Evolutionary conservation across 2,113 vertebrate species (phyloP), one percentile per base, ranked within the genome.

Genomic region (Macquaria australasica): DNA sequence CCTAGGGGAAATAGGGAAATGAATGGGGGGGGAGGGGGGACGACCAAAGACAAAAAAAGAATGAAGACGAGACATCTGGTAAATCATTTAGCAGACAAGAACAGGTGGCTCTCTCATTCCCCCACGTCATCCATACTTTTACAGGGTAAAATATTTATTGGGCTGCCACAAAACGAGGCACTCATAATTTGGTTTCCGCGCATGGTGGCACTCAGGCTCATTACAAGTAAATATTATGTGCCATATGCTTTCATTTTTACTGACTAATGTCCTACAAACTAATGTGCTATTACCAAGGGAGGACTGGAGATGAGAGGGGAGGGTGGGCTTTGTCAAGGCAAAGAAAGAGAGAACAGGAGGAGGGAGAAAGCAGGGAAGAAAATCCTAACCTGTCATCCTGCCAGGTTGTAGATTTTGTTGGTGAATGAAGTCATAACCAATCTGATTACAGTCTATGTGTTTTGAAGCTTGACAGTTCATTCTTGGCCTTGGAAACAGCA

Each of bases 161-260:
- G 75, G 64, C 84, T 89, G 89, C 85, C 91, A 87, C 84, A 83
- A 87, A 91, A 77, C 21, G 15, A 73, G 79, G 73, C 77, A 70
- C 58, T 88, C 58, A 48, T 92, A 87, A 94, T 93, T 89, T 93
- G 77, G 89, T 87, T 90, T 94, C 87, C 64, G 15, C 16, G 79
- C 91, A 87, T 87, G 79, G 83, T 77, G 87, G 90, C 87, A 77
- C 81, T 87, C 68, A 63, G 81, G 79, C 87, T 91, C 89, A 91
- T 92, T 90, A 88, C 86, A 81, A 86, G 88, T 89, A 89, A 92
- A 90, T 87, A 91, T 92, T 83, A 88, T 5, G 21, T 0, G 18
- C 91, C 92, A 87, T 92, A 93, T 92, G 91, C 82, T 92, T 90
- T 83, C 28, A 84, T 90, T 90, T 89, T 84, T 72, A 88, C 78